A percentile compares a stretch with the other conserved stretches of the same genome.
Conservation (phyloP, 2,797 vertebrate genomes). For the Rhinogobio ventralis region DNA sequence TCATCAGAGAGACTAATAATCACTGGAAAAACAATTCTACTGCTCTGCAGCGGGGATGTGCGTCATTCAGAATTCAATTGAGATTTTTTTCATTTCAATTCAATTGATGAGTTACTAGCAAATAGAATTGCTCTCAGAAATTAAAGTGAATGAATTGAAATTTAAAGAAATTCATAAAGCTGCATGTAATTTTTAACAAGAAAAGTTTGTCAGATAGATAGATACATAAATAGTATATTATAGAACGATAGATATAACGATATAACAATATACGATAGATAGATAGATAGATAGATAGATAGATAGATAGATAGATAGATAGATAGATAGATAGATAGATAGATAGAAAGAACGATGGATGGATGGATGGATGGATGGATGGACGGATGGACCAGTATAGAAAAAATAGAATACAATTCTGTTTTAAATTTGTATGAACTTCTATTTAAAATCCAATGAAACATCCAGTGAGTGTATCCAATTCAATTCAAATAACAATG, state of each 20-base stretch:
- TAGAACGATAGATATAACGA: background rate
- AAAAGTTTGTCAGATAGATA: background rate
- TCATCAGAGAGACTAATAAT: constrained; percentile 17
- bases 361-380: background rate
- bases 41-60: background rate
- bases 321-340: background rate
- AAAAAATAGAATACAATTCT: background rate
- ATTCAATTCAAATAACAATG: background rate
- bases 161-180: background rate
- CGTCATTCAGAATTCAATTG: background rate
- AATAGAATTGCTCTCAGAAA: background rate
- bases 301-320: background rate
- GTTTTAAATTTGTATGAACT: background rate
- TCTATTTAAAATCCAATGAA: background rate
- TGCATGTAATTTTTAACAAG: background rate
- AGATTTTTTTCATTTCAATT: background rate
- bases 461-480: background rate
- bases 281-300: background rate
- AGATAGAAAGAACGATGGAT: no score
- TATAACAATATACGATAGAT: no score
- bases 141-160: background rate
- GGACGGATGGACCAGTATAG: no score
- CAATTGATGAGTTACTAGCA: background rate
- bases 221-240: background rate
- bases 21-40: constrained; percentile 25